These are phyloP conservation scores for Drosophila jambulina DNA, from an alignment of 1,140 invertebrate genomes.

Conservation along the genomic window DNA sequence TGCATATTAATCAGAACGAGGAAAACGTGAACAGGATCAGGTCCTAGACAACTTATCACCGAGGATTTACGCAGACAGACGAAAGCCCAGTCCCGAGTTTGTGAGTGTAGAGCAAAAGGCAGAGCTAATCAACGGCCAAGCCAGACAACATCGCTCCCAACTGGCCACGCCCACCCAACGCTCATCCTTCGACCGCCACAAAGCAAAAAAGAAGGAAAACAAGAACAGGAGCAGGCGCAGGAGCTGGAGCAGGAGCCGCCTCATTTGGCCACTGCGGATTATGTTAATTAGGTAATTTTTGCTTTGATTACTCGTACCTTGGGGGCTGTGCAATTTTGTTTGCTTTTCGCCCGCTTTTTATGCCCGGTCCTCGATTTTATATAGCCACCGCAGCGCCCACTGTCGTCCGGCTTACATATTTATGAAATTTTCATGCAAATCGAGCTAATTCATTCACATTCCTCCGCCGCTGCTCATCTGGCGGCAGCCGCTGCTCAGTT, in stretches of 20 bases:
- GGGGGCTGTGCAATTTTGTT: slow-evolving; percentile 54
- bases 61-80: slow-evolving; percentile 59
- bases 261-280: slow-evolving; percentile 82
- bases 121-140: slow-evolving; percentile 67
- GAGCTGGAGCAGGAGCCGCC: slow-evolving; percentile 46
- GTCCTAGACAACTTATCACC: slow-evolving; percentile 76
- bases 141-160: slow-evolving; percentile 33
- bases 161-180: slow-evolving; percentile 27
- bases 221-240: background rate
- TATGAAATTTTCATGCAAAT: slow-evolving; percentile 82
- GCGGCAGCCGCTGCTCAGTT: slow-evolving; percentile 30
- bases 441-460: slow-evolving; percentile 78
- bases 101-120: slow-evolving; percentile 41
- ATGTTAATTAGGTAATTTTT: slow-evolving; percentile 85
- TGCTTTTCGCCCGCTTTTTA: slow-evolving; percentile 34
- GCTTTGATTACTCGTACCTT: slow-evolving; percentile 82
- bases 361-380: slow-evolving; percentile 4
- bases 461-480: slow-evolving; percentile 19
- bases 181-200: slow-evolving; percentile 7
- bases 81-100: slow-evolving; percentile 11
- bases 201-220: background rate
- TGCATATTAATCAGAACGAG: slow-evolving; percentile 74
- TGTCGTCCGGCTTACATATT: slow-evolving; percentile 75
- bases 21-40: slow-evolving; percentile 28
- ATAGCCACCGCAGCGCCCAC: slow-evolving; percentile 1